Evolutionary conservation across 1,140 invertebrate species (phyloP).

Genomic region (Camponotus vicinus): DNA sequence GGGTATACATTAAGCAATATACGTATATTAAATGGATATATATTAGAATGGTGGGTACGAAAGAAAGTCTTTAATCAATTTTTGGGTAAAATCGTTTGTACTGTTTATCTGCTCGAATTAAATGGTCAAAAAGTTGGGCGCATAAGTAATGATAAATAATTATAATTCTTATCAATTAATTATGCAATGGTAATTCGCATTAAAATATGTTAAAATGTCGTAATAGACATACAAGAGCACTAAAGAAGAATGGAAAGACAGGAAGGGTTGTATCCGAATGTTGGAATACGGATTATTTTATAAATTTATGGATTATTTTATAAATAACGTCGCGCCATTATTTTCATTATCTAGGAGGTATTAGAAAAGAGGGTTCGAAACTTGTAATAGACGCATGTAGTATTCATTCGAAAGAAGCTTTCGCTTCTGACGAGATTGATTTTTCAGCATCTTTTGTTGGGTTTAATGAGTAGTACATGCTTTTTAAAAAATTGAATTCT

Average conservation of each 20-base stretch:
- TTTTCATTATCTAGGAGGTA: constrained; percentile 18
- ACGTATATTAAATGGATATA: too few relatives aligned
- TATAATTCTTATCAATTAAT: constrained; percentile 23
- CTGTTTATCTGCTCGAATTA: not conserved
- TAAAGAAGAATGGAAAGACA: constrained; percentile 7
- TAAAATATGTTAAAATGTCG: constrained; percentile 70
- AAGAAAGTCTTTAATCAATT: not conserved
- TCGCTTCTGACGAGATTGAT: not conserved
- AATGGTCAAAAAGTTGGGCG: constrained; percentile 19
- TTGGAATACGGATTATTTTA: not conserved
- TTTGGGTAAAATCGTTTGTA: not conserved
- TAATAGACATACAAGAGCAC: constrained; percentile 35
- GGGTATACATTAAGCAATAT: not conserved
- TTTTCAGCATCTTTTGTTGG: not conserved
- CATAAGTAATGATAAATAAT: constrained; percentile 61
- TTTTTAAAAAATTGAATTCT: not conserved
- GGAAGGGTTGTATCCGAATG: constrained; percentile 78
- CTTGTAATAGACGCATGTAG: not conserved
- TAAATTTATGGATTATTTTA: constrained; percentile 22
- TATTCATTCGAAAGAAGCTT: not conserved
- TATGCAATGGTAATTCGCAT: not conserved
- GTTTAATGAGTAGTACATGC: not conserved
- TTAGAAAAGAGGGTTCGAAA: constrained; percentile 7
- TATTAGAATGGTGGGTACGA: too few relatives aligned
- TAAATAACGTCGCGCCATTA: constrained; percentile 44